These are phyloP conservation scores for Pterocles gutturalis DNA, from an alignment of 2,113 vertebrate genomes.

Conservation along the genomic window DNA sequence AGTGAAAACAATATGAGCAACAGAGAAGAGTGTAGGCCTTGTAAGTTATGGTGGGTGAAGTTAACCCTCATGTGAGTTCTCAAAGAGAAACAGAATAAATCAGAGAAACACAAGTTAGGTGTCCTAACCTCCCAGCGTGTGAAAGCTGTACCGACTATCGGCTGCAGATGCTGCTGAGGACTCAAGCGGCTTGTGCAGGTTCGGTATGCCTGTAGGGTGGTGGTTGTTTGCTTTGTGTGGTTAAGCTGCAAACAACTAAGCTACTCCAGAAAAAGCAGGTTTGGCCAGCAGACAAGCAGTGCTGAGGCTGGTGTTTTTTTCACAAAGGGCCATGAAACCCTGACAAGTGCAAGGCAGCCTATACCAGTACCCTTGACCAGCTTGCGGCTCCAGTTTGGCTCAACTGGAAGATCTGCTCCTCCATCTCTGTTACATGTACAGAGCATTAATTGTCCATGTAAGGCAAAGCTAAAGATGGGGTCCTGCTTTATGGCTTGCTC, in stretches of 20 bases:
- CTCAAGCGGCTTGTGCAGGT: rapidly evolving
- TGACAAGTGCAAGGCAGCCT: not conserved
- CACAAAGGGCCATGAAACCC: not conserved
- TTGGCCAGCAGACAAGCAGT: not conserved
- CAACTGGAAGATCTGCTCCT: not conserved
- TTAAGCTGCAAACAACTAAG: not conserved
- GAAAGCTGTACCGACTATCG: not conserved
- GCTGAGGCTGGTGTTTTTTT: not conserved
- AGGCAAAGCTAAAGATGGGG: not conserved
- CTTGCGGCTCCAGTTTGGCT: not conserved
- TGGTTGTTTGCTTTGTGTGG: not conserved
- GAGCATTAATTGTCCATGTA: not conserved
- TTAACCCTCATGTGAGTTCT: not conserved
- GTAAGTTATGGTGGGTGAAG: not conserved
- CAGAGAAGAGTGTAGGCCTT: not conserved
- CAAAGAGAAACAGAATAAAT: not conserved
- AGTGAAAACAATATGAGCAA: not conserved
- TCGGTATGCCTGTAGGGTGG: not conserved
- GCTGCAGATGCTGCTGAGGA: not conserved
- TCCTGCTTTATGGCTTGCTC: not conserved
- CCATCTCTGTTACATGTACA: not conserved
- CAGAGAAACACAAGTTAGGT: not conserved
- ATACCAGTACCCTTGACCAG: not conserved
- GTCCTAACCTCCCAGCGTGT: not conserved
- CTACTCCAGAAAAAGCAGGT: not conserved